Conservation (phyloP, 2,113 vertebrate species). For the Galemys pyrenaicus region DNA sequence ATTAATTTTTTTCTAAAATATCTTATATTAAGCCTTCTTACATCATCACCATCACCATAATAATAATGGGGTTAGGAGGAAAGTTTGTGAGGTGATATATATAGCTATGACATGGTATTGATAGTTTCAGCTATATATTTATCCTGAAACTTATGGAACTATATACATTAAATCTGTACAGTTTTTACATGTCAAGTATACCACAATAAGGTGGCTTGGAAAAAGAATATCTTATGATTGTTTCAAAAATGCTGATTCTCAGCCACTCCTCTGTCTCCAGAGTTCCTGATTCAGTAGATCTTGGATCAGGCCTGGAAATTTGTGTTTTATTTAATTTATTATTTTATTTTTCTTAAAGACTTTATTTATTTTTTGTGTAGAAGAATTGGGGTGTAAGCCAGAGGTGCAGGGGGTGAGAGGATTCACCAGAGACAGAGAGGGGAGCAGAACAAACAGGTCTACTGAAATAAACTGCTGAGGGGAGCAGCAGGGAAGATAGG, state of each 20-base stretch:
- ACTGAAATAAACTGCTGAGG: no score
- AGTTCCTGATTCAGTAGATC: neutral
- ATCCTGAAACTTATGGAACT: neutral
- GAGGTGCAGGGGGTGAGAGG: no score
- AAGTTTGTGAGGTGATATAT: neutral
- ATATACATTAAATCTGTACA: neutral
- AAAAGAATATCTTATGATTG: neutral
- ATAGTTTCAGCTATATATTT: neutral
- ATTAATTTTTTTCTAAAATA: neutral
- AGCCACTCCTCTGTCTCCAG: neutral
- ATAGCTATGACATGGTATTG: neutral
- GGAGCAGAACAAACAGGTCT: no score
- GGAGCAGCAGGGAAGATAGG: no score
- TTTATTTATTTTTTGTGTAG: no score
- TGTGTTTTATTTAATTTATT: neutral
- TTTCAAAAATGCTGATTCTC: neutral
- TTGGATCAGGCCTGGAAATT: neutral
- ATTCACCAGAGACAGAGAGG: no score
- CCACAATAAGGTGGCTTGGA: neutral
- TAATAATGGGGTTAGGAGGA: neutral
- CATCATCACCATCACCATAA: neutral
- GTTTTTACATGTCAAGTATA: neutral
- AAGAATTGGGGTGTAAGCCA: no score
- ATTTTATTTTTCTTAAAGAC: no score
- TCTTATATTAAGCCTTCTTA: neutral